Evolutionary conservation across 2,888 invertebrate genomes (phyloP).

Genomic region (Lissocephala sabroskyi): DNA sequence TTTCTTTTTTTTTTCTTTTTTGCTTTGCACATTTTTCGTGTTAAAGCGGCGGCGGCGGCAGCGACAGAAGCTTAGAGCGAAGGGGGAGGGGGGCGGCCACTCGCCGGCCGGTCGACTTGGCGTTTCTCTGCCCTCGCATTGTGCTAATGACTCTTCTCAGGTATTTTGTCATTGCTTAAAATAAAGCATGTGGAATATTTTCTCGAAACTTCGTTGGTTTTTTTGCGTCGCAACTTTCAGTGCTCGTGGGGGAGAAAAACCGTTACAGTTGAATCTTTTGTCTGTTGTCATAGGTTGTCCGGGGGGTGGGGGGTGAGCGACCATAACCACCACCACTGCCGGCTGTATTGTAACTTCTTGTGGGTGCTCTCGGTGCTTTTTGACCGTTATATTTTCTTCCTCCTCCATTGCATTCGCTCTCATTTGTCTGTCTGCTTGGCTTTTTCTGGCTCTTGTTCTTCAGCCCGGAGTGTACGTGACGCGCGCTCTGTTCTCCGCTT

Average conservation of each 20-base stretch:
- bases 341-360: conserved; percentile 10
- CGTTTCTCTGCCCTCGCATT: conserved; percentile 7
- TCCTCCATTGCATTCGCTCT: conserved; percentile 28
- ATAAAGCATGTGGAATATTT: conserved; percentile 28
- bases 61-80: too few species aligned
- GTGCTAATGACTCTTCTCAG: conserved; percentile 38
- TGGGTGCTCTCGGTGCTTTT: conserved; percentile 35
- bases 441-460: background rate
- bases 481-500: conserved; percentile 25
- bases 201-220: conserved; percentile 8
- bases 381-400: conserved; percentile 55
- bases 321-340: background rate
- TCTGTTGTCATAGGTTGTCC: conserved; percentile 49
- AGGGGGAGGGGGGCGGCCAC: background rate
- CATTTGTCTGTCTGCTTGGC: conserved; percentile 1
- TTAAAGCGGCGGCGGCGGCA: too few species aligned
- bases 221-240: conserved; percentile 20
- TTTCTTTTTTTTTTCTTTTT: conserved; percentile 13
- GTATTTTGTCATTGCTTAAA: conserved; percentile 52
- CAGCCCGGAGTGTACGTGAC: conserved; percentile 30
- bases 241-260: conserved; percentile 10
- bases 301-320: background rate
- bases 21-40: conserved; percentile 26
- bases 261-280: conserved; percentile 29
- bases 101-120: background rate